These are phyloP conservation scores for Rhagonycha fulva DNA, from an alignment of 2,888 invertebrate genomes.

Conservation along the genomic window DNA sequence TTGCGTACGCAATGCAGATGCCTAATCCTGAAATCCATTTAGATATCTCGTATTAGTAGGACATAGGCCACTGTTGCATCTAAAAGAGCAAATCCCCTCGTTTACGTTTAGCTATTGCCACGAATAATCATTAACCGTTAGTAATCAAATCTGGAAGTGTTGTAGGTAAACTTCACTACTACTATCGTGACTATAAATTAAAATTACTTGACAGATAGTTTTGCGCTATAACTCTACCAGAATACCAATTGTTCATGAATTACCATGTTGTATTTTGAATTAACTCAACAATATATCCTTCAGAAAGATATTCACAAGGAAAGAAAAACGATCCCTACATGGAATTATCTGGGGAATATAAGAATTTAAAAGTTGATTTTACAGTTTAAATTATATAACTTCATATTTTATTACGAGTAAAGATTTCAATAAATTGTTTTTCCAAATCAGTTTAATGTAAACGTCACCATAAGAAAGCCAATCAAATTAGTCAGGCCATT, in stretches of 20 bases:
- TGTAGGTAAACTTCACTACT: constrained; percentile 33
- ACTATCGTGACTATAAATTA: constrained; percentile 46
- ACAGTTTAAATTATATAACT: neutral
- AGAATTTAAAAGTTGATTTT: neutral
- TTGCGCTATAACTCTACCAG: constrained; percentile 40
- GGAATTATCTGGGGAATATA: constrained; percentile 19
- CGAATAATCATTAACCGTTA: constrained; percentile 40
- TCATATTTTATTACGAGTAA: neutral
- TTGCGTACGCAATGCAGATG: constrained; percentile 43
- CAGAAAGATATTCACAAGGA: constrained; percentile 19
- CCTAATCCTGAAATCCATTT: constrained; percentile 6
- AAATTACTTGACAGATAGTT: constrained; percentile 46
- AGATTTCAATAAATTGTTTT: neutral
- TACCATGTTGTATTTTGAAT: constrained; percentile 41
- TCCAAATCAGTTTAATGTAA: neutral
- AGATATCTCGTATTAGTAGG: constrained; percentile 13
- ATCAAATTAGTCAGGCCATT: neutral
- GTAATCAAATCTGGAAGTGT: constrained; percentile 43
- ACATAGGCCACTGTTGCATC: constrained; percentile 13
- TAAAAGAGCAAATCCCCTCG: constrained; percentile 15
- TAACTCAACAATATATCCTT: constrained; percentile 33
- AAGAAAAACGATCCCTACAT: constrained; percentile 24
- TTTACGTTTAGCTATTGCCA: constrained; percentile 34
- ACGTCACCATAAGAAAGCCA: neutral
- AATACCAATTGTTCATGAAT: constrained; percentile 44